Evolutionary conservation across 2,888 invertebrate species (phyloP).

Genomic region (Spodoptera littoralis): DNA sequence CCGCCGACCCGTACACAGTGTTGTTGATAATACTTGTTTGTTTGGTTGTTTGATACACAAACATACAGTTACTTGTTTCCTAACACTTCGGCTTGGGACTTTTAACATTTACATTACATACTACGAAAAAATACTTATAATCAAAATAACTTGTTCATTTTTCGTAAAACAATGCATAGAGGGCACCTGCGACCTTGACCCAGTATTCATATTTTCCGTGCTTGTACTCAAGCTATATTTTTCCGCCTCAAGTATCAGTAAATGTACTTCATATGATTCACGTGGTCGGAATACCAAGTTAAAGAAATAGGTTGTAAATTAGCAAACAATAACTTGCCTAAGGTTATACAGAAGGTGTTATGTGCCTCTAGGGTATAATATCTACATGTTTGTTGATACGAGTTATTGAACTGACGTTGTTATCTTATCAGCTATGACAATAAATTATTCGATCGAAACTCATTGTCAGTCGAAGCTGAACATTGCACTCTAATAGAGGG

Average conservation of each 20-base stretch:
- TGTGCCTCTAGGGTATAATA: constrained; percentile 60
- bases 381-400: constrained; percentile 65
- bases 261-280: constrained; percentile 53
- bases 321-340: constrained; percentile 66
- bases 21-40: constrained; percentile 40
- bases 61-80: constrained; percentile 67
- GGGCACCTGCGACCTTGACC: constrained; percentile 67
- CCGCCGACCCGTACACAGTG: constrained; percentile 13
- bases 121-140: not conserved
- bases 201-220: constrained; percentile 62
- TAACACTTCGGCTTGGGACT: constrained; percentile 60
- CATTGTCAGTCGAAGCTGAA: constrained; percentile 61
- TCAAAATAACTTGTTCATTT: constrained; percentile 6
- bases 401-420: constrained; percentile 80
- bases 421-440: constrained; percentile 82
- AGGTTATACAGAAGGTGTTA: constrained; percentile 51
- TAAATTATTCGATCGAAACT: constrained; percentile 70
- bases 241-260: constrained; percentile 33
- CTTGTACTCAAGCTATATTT: constrained; percentile 61
- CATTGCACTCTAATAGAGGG: constrained; percentile 55
- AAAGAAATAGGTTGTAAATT: constrained; percentile 57
- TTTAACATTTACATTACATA: constrained; percentile 64
- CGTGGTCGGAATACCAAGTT: constrained; percentile 61
- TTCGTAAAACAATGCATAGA: constrained; percentile 24
- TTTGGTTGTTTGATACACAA: constrained; percentile 68